Evolutionary conservation across 2,888 invertebrate genomes (phyloP).

Genomic region (Drosophila lacicola): DNA sequence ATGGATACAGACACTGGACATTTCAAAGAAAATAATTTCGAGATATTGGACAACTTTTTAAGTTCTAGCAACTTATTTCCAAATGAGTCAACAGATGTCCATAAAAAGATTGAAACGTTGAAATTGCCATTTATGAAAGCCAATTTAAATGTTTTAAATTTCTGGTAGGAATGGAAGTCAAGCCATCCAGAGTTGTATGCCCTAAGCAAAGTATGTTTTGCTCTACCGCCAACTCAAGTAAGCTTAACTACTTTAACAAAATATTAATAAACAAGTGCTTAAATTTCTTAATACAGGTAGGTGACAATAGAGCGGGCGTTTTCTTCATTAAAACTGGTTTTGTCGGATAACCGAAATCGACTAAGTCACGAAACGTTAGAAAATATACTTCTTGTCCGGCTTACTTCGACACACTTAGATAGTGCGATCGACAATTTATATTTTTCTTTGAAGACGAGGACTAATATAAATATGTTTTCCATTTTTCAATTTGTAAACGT

Average conservation of each 20-base stretch:
- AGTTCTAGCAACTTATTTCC: constrained; percentile 13
- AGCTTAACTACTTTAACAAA: background rate
- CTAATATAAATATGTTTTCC: background rate
- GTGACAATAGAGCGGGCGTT: constrained; percentile 8
- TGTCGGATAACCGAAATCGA: constrained; percentile 11
- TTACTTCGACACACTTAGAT: background rate
- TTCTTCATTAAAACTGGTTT: constrained; percentile 13
- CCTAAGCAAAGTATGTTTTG: constrained; percentile 31
- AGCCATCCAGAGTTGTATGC: constrained; percentile 10
- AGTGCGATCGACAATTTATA: background rate
- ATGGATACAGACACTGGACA: constrained; percentile 1
- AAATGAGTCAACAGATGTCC: constrained; percentile 22
- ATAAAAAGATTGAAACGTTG: constrained; percentile 23
- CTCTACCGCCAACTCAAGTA: constrained; percentile 18
- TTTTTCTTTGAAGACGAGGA: background rate
- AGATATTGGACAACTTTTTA: constrained; percentile 15
- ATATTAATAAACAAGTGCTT: constrained; percentile 2
- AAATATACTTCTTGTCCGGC: constrained; percentile 9
- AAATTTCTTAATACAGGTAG: constrained; percentile 2
- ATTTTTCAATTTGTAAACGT: too few relatives aligned
- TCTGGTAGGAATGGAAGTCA: constrained; percentile 14
- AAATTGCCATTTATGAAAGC: constrained; percentile 12
- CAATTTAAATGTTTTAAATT: constrained; percentile 10
- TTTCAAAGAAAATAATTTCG: constrained; percentile 9
- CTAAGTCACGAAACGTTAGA: constrained; percentile 8